These are phyloP conservation scores for Gila orcuttii DNA, from an alignment of 2,113 vertebrate genomes.

Conservation along the genomic window DNA sequence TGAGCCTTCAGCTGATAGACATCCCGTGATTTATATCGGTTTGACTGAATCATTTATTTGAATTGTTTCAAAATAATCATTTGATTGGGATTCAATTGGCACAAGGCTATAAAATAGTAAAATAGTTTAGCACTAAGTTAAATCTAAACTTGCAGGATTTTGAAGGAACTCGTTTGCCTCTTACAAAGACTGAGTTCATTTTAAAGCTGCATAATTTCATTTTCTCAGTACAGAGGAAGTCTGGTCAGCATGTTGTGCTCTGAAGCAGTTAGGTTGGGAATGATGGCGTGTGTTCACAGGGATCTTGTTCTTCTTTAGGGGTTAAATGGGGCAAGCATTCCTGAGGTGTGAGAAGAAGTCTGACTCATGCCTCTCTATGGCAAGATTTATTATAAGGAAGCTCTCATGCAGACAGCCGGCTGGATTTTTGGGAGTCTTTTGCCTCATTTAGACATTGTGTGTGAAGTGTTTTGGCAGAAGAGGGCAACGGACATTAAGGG, in stretches of 20 bases:
- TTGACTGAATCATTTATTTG: not conserved
- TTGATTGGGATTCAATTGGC: not conserved
- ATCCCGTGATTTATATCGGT: not conserved
- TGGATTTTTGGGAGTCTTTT: constrained; percentile 27
- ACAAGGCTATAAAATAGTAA: not conserved
- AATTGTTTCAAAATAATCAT: not conserved
- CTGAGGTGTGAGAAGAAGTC: constrained; percentile 30
- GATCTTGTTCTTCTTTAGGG: constrained; percentile 36
- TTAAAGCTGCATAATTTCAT: not conserved
- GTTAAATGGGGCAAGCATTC: constrained; percentile 46
- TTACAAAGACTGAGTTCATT: not conserved
- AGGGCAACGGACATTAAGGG: constrained; percentile 23
- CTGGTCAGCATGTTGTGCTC: not conserved
- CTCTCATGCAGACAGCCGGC: constrained; percentile 18
- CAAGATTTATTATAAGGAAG: constrained; percentile 42
- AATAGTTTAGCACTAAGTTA: not conserved
- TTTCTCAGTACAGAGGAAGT: constrained; percentile 1
- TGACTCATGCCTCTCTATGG: constrained; percentile 31
- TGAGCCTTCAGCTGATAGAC: not conserved
- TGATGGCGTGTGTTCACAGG: constrained; percentile 20
- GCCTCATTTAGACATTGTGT: constrained; percentile 40
- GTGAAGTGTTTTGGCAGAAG: constrained; percentile 38
- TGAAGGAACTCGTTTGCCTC: too few relatives aligned
- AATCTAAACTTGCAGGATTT: not conserved
- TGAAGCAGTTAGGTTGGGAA: constrained; percentile 14